Conservation (phyloP, 2,888 invertebrate genomes). For the Cantharis rufa region DNA sequence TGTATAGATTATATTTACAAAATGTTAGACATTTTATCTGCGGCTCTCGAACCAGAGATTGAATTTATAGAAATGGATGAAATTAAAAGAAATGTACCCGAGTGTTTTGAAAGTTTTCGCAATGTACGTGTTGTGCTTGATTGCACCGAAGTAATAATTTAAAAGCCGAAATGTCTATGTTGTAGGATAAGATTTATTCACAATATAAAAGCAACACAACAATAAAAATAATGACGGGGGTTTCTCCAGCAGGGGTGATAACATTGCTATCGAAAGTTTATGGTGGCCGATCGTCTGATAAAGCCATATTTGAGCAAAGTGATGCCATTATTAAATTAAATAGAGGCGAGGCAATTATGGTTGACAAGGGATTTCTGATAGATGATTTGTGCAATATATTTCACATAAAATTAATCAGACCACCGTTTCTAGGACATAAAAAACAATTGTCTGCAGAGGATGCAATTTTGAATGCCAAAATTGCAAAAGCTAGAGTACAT, state of each 20-base stretch:
- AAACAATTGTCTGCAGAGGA: no score
- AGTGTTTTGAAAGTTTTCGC: background rate
- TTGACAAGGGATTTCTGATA: no score
- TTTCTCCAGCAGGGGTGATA: background rate
- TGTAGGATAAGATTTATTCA: background rate
- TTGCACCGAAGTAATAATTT: background rate
- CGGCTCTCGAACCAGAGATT: background rate
- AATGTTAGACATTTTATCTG: no score
- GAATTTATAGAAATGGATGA: background rate
- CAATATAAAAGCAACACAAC: background rate
- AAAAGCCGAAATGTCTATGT: background rate
- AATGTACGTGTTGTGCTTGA: background rate
- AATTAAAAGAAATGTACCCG: background rate
- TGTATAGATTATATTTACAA: background rate
- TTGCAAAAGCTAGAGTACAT: no score
- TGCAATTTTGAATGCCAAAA: no score
- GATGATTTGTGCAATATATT: no score
- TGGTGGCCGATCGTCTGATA: background rate
- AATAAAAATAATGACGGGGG: background rate
- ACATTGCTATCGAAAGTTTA: background rate
- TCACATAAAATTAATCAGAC: no score
- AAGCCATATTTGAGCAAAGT: background rate
- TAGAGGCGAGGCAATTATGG: no score
- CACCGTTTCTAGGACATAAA: no score
- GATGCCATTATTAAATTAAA: background rate